Evolutionary conservation across 2,888 invertebrate species (phyloP), one percentile per base, ranked within the genome.

Genomic region (Heliothis peltigera): DNA sequence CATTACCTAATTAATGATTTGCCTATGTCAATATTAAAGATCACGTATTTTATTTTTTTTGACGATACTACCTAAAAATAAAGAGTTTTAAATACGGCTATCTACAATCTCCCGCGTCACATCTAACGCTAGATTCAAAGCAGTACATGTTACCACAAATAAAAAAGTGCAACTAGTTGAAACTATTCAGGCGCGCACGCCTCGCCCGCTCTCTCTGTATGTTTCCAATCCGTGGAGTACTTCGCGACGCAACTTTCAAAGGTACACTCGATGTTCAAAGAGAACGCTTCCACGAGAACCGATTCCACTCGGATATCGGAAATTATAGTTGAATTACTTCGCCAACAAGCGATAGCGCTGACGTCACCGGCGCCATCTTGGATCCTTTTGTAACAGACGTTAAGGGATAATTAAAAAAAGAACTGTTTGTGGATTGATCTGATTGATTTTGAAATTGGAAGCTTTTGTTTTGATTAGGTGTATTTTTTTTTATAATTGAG

Each of bases 301-400:
- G 80, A 82, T 82, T 80, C 74, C 61, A 80, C 77, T 78, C 77
- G 80, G 80, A 80, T 81, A 82, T 81, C 79, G 80, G 80, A 76
- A 82, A 81, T 81, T 81, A 82, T 81, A 82, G 78, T 80, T 80
- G 81, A 81, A 80, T 81, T 82, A 82, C 82, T 82, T 78, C 70
- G 76, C 74, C 77, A 77, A 81, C 80, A 79, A 81, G 67, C 77
- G 81, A 79, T 79, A 80, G 79, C 71, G 71, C 55, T 81, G 77
- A 77, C 77, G 80, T 79, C 77, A 81, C 51, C n/a, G 65, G 54
- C 62, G 76, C 77, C 77, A 79, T 79, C 70, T 79, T 76, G 72
- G 63, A 66, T 66, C 56, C 75, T 78, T 71, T 77, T 79, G 72
- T 80, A 75, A 66, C 67, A 80, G 75, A 80, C 75, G 77, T 65